Percentiles rank a stretch among this genome's conserved stretches.
phyloP scores from a whole-genome alignment of 2,888 invertebrate genomes.

The Trichopria drosophilae region DNA sequence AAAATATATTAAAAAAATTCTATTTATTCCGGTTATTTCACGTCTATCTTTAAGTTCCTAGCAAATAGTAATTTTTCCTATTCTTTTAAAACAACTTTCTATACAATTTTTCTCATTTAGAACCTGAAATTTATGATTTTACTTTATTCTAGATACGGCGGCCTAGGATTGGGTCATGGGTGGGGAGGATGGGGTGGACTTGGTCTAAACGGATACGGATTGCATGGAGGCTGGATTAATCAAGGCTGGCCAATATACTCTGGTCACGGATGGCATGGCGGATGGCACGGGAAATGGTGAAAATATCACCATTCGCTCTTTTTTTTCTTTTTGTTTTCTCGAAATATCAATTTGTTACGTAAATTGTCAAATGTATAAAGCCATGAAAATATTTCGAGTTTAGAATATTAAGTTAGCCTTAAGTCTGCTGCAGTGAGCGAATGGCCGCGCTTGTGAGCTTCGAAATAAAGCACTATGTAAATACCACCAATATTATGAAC shows the following conservation, averaged over 20 bases:
- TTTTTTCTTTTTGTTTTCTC: constrained; percentile 10
- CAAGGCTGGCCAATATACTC: constrained; percentile 25
- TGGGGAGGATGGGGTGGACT: constrained; percentile 30
- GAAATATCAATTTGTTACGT: constrained; percentile 21
- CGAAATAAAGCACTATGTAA: no score
- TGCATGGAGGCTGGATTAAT: constrained; percentile 23
- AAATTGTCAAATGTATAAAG: constrained; percentile 30
- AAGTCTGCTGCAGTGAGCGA: no score
- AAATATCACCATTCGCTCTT: no score
- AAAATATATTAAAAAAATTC: no score
- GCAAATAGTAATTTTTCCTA: no score
- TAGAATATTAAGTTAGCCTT: background rate
- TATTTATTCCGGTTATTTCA: no score
- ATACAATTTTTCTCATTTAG: background rate
- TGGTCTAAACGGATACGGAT: constrained; percentile 28
- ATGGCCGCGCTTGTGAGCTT: no score
- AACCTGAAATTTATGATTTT: no score
- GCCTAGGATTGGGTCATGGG: no score
- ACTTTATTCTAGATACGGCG: constrained; percentile 24
- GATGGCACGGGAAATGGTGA: constrained; percentile 38
- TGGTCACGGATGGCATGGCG: constrained; percentile 37
- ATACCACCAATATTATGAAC: no score
- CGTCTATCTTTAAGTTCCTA: background rate
- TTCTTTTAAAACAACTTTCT: no score
- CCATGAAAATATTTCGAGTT: no score